A percentile compares a stretch with the other conserved stretches of the same genome.
These are phyloP conservation scores for Ceriagrion tenellum DNA, from an alignment of 2,888 invertebrate species.

Conservation along the genomic window DNA sequence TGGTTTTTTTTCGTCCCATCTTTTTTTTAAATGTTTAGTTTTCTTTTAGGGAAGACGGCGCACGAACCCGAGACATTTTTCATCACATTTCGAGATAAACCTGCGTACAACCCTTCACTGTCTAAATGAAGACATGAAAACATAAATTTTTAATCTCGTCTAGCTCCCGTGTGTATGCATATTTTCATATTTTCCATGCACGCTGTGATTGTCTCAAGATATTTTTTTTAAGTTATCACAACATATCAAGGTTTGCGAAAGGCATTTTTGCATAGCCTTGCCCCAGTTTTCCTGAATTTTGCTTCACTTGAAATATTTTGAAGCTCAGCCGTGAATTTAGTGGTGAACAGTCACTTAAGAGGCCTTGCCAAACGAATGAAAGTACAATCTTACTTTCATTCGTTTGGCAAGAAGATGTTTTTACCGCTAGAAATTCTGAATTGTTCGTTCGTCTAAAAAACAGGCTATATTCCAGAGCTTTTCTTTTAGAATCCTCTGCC, in stretches of 20 bases:
- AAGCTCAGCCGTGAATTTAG: not conserved
- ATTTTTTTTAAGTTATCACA: not conserved
- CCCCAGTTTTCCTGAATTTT: not conserved
- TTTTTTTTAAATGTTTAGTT: not conserved
- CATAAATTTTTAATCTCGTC: not conserved
- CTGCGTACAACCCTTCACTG: not conserved
- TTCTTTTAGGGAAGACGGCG: not conserved
- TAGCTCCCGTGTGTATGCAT: not conserved
- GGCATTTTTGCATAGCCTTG: not conserved
- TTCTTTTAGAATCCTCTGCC: no score
- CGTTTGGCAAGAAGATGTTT: no score
- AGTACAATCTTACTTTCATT: no score
- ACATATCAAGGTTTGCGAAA: not conserved
- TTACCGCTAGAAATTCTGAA: no score
- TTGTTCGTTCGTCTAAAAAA: no score
- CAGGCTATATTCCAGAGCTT: no score
- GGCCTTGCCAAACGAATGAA: no score
- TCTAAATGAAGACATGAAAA: not conserved
- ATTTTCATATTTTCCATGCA: not conserved
- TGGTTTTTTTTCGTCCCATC: not conserved
- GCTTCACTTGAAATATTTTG: not conserved
- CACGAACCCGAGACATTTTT: not conserved
- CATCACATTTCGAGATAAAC: not conserved
- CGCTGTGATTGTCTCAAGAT: not conserved
- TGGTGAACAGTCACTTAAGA: no score